Conservation (phyloP, 2,113 vertebrate genomes). For the Hiodon alosoides region DNA sequence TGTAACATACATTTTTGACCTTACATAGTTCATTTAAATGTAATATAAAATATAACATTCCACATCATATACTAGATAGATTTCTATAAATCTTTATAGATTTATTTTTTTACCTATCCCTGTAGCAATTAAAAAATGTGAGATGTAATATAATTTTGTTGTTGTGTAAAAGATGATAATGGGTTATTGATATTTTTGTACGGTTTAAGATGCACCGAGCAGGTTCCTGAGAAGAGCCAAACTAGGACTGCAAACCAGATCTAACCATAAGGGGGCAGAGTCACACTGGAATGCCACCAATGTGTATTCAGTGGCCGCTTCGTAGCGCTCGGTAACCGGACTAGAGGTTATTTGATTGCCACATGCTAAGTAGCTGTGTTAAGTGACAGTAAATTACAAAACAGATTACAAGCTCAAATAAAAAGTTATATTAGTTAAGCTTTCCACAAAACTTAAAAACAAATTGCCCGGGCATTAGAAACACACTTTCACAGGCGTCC, state of each 20-base stretch:
- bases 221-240: no score
- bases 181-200: no score
- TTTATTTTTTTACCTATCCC: no score
- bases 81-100: no score
- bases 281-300: constrained; percentile 54
- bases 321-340: neutral
- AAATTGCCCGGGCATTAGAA: neutral
- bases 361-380: neutral
- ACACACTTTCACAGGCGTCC: neutral
- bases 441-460: neutral
- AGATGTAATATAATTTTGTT: no score
- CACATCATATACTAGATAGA: no score
- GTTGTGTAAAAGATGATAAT: no score
- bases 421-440: neutral
- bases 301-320: constrained; percentile 18
- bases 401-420: neutral
- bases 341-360: constrained; percentile 4
- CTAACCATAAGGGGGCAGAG: constrained; percentile 57
- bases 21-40: no score
- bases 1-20: no score
- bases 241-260: constrained; percentile 33
- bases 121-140: no score
- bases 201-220: no score
- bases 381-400: neutral
- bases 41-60: no score